Evolutionary conservation across 1,140 invertebrate species (phyloP), one percentile per base, ranked within the genome.

Genomic region (Tenebrio molitor): DNA sequence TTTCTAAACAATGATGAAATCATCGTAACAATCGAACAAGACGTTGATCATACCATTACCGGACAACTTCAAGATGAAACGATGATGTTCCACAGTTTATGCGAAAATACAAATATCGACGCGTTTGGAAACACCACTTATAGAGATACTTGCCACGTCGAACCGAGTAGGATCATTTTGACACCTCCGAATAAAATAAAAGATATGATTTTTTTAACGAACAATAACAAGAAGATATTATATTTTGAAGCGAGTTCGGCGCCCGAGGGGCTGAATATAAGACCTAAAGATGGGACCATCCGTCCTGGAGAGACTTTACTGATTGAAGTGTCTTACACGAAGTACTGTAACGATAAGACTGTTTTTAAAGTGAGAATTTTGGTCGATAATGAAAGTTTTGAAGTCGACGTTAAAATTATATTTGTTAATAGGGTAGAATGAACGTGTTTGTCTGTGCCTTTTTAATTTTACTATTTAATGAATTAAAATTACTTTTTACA

Each of bases 1-100:
- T 64, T 64, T 6, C 69, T 78, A 1, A 73, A 46, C 19, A 50
- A 21, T 5, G 44, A 79, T 29, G 78, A 80, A 72, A 71, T 80
- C 10, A 25, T 71, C 5, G 16, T 80, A 12, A 79, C 75, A 2
- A 25, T 80, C 0, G 79, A 80, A 33, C 69, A 76, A 58, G 77
- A 80, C 71, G 63, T 71, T 0, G 78, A 80, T 17, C 50, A 71
- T 42, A 78, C 77, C 8, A 15, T 79, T 2, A 65, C 77, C 5
- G 50, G 68, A 10, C 71, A 74, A 23, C 75, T 67, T 58, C 71
- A 68, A 1, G 78, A 80, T 34, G 77, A 80, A 50, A 77, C 79
- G 2, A 65, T 68, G 6, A 41, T 77, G 41, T 80, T 71, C 46
- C 76, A 78, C 23, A 73, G 76, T 34, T 68, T 79, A 19, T 78